A percentile compares a stretch with the other conserved stretches of the same genome.
phyloP scores from a whole-genome alignment of 2,888 invertebrate genomes.

The Cerastoderma edule region DNA sequence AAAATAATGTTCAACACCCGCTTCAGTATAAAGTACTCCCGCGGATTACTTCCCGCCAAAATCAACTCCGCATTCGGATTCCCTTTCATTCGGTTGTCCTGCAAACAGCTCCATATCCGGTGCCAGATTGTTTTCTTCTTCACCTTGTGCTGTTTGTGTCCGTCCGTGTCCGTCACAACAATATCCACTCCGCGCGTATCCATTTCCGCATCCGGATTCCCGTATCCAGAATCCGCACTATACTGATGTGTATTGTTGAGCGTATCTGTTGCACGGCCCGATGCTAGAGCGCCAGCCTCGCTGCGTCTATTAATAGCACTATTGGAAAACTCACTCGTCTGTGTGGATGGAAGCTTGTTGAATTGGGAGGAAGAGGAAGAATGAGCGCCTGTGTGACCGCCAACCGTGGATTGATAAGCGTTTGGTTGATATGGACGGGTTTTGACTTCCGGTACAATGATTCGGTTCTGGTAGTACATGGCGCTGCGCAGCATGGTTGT shows the following conservation, averaged over 20 bases:
- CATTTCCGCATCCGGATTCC: conserved; percentile 41
- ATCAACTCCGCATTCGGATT: conserved; percentile 66
- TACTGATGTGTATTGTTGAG: not conserved
- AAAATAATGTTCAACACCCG: conserved; percentile 79
- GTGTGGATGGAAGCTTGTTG: conserved; percentile 17
- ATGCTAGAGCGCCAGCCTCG: not conserved
- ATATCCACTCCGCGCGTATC: conserved; percentile 74
- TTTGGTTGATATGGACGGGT: conserved; percentile 28
- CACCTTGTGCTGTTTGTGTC: conserved; percentile 53
- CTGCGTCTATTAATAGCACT: conserved; percentile 33
- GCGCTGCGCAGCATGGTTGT: conserved; percentile 57
- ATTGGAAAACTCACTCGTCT: conserved; percentile 44
- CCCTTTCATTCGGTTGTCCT: conserved; percentile 77
- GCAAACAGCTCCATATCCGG: conserved; percentile 62
- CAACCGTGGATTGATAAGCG: not conserved
- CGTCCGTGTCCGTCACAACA: conserved; percentile 67
- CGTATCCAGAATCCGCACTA: not conserved
- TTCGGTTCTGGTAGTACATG: conserved; percentile 59
- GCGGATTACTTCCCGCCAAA: conserved; percentile 66
- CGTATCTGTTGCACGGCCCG: conserved; percentile 18
- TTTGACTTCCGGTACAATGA: conserved; percentile 53
- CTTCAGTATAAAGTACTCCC: conserved; percentile 74
- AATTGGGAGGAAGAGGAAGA: not conserved
- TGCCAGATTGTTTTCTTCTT: conserved; percentile 62
- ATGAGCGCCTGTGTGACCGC: not conserved